These are phyloP conservation scores for Pyrochroa serraticornis DNA, from an alignment of 2,888 invertebrate species.

Conservation along the genomic window DNA sequence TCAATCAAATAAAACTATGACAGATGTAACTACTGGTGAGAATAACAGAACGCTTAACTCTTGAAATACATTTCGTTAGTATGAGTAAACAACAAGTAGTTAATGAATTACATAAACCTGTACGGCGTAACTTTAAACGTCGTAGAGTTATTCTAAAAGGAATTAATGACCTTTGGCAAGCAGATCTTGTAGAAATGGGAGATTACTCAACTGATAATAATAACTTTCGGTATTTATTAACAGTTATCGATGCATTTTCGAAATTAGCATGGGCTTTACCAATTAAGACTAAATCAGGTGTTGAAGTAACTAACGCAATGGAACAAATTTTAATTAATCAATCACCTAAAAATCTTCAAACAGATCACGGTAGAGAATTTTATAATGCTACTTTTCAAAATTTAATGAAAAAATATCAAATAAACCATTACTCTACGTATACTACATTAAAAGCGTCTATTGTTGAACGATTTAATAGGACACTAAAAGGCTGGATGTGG, in stretches of 20 bases:
- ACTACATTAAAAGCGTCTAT: constrained; percentile 22
- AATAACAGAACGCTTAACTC: neutral
- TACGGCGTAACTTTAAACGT: constrained; percentile 49
- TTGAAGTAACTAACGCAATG: constrained; percentile 40
- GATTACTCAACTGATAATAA: constrained; percentile 45
- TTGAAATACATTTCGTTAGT: neutral
- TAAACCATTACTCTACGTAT: constrained; percentile 26
- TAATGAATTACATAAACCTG: constrained; percentile 51
- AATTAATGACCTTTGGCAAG: constrained; percentile 56
- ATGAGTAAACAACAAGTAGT: constrained; percentile 25
- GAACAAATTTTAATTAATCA: constrained; percentile 14
- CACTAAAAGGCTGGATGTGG: constrained; percentile 18
- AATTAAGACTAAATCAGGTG: constrained; percentile 46
- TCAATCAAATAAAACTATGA: neutral
- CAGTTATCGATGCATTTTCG: constrained; percentile 53
- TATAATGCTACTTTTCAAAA: constrained; percentile 26
- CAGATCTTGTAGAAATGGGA: constrained; percentile 53
- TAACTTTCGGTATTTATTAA: constrained; percentile 47
- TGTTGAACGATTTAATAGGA: constrained; percentile 22
- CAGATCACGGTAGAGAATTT: constrained; percentile 46
- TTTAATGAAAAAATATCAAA: constrained; percentile 21
- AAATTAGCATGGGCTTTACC: constrained; percentile 53
- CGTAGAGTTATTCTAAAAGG: constrained; percentile 48
- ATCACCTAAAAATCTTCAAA: constrained; percentile 37
- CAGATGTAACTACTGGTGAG: neutral